These are phyloP conservation scores for Acanthosoma haemorrhoidale DNA, from an alignment of 2,888 invertebrate genomes.

Conservation along the genomic window DNA sequence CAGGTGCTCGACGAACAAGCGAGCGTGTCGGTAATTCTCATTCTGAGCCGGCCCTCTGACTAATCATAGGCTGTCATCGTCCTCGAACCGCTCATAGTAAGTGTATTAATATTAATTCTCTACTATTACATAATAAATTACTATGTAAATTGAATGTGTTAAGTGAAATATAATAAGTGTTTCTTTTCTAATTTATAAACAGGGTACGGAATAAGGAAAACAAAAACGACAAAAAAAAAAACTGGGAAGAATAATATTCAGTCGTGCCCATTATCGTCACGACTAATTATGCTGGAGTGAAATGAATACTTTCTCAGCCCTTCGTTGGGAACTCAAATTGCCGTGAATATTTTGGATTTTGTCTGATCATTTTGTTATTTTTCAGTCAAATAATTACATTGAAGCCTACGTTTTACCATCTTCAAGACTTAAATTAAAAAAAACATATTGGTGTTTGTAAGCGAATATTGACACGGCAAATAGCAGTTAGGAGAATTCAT, in stretches of 20 bases:
- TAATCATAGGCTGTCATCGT: slow-evolving; percentile 6
- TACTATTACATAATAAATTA: slow-evolving; percentile 12
- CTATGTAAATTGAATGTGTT: slow-evolving; percentile 10
- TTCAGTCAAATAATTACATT: no score
- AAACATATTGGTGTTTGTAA: no score
- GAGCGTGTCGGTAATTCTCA: not conserved
- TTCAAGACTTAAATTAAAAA: no score
- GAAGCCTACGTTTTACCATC: no score
- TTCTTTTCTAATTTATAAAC: not conserved
- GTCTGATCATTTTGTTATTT: no score
- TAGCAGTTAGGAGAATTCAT: no score
- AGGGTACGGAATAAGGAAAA: not conserved
- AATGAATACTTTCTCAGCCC: no score
- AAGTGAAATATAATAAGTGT: slow-evolving; percentile 12
- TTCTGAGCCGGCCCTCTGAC: not conserved
- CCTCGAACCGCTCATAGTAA: not conserved
- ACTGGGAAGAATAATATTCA: not conserved
- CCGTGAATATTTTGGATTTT: no score
- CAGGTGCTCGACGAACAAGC: not conserved
- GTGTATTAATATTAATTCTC: slow-evolving; percentile 12
- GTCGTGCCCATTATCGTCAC: not conserved
- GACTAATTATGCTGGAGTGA: slow-evolving; percentile 1
- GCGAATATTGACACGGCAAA: no score
- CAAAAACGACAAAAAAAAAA: not conserved
- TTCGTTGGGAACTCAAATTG: no score